These are phyloP conservation scores for Prionailurus viverrinus DNA, from an alignment of 2,113 vertebrate genomes.

Conservation along the genomic window DNA sequence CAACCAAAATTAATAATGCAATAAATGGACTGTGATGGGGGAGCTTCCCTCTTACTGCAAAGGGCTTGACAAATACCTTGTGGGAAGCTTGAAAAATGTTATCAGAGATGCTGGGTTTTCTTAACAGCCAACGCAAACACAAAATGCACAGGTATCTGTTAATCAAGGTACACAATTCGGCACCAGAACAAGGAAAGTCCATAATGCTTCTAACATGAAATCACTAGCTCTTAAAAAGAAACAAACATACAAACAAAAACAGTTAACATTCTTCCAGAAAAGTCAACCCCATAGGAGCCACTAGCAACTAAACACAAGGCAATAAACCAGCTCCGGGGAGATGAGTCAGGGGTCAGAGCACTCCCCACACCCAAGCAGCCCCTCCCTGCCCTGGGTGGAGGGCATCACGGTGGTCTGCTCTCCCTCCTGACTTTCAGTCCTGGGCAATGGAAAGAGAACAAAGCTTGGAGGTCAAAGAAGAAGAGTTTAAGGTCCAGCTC, in stretches of 20 bases:
- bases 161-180: background rate
- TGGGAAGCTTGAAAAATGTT: constrained; percentile 26
- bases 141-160: constrained; percentile 39
- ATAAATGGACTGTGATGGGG: background rate
- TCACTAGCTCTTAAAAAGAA: constrained; percentile 28
- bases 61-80: background rate
- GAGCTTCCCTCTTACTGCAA: constrained; percentile 26
- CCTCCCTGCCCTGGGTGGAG: accelerated
- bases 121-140: background rate
- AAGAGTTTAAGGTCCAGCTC: background rate
- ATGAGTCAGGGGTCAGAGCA: background rate
- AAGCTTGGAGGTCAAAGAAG: background rate
- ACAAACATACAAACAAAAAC: constrained; percentile 15
- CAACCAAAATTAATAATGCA: constrained; percentile 66
- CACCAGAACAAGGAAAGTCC: constrained; percentile 19
- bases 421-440: background rate
- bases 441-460: background rate
- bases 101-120: background rate
- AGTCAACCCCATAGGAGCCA: background rate
- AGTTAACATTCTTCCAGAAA: background rate
- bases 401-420: background rate
- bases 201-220: constrained; percentile 55
- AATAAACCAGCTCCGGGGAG: background rate
- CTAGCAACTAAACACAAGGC: background rate
- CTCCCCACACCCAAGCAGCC: background rate